Conservation (phyloP, 2,797 vertebrate species). For the Anomalospiza imberbis region DNA sequence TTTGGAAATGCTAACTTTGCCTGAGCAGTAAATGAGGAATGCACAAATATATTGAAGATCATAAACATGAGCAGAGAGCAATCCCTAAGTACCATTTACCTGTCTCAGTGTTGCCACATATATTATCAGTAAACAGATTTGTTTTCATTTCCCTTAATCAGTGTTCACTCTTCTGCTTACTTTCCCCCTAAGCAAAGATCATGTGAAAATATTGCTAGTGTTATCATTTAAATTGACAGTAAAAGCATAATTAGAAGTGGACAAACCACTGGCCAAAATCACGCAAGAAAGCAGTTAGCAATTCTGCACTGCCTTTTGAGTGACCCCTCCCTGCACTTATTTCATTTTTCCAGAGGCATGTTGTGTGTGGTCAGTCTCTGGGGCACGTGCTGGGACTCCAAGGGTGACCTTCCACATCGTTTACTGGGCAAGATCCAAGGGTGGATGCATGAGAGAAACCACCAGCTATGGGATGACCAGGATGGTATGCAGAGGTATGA, state of each 20-base stretch:
- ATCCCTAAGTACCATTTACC: not conserved
- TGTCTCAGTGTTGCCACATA: not conserved
- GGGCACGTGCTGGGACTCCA: not conserved
- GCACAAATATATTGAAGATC: not conserved
- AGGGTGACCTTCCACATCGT: not conserved
- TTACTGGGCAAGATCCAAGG: not conserved
- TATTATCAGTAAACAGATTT: conserved; percentile 26
- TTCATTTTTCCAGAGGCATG: accelerated
- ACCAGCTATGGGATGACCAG: accelerated
- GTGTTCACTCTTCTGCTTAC: conserved; percentile 24
- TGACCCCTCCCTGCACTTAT: accelerated
- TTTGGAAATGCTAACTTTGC: not conserved
- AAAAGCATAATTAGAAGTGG: not conserved
- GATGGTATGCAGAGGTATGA: not conserved
- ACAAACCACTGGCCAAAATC: not conserved
- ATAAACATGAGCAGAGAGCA: not conserved
- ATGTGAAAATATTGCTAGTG: not conserved
- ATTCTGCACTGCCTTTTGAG: not conserved
- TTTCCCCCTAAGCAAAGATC: not conserved
- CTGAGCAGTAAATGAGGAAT: not conserved
- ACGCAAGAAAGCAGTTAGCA: not conserved
- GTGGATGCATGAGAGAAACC: not conserved
- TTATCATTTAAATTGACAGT: not conserved
- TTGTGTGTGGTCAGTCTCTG: not conserved
- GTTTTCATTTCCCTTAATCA: conserved; percentile 25